phyloP scores from a whole-genome alignment of 2,888 invertebrate genomes.

The Trimorus sp. region DNA sequence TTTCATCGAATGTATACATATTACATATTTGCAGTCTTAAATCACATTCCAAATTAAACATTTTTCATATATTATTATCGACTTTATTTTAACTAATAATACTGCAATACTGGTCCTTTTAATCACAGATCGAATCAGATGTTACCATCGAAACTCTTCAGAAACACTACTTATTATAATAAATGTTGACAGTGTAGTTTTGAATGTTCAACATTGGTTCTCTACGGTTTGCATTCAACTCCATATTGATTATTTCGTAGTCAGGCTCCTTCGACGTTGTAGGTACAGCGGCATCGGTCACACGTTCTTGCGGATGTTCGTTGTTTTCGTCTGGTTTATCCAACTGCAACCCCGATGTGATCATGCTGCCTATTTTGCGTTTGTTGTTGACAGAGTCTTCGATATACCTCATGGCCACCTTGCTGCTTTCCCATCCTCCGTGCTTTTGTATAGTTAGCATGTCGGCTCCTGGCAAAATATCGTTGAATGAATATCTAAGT shows the following conservation, averaged over 20 bases:
- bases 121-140: no score
- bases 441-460: slow-evolving; percentile 20
- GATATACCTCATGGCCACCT: slow-evolving; percentile 11
- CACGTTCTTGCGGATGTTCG: neutral
- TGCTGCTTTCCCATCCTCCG: slow-evolving; percentile 5
- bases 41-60: no score
- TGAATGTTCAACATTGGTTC: slow-evolving; percentile 2
- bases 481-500: neutral
- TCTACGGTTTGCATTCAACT: neutral
- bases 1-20: no score
- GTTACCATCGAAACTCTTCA: no score
- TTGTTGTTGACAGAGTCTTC: slow-evolving; percentile 13
- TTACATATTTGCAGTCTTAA: no score
- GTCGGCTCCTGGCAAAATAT: slow-evolving; percentile 14
- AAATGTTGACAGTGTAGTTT: slow-evolving; percentile 15
- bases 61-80: neutral
- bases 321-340: neutral
- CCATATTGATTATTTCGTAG: neutral
- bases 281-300: neutral
- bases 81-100: neutral
- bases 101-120: neutral
- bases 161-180: slow-evolving; percentile 7
- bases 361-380: slow-evolving; percentile 29
- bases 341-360: slow-evolving; percentile 7
- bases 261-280: neutral